Conservation (phyloP, 2,888 invertebrate species). For the Drosophila aldrichi region DNA sequence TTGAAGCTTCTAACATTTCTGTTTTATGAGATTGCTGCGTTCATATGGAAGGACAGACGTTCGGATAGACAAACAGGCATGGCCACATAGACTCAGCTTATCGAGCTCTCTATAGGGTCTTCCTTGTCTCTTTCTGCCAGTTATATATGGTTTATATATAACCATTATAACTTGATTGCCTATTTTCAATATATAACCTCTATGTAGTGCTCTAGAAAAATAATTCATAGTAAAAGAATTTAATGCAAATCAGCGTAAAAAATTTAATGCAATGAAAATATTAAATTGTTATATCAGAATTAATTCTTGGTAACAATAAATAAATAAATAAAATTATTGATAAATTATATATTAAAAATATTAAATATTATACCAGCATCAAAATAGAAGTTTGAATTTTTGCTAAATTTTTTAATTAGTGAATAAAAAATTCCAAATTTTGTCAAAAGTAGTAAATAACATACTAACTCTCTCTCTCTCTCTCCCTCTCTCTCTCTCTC, state of each 20-base stretch:
- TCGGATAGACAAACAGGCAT: no score
- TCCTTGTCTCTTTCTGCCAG: no score
- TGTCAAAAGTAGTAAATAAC: constrained; percentile 40
- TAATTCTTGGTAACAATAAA: no score
- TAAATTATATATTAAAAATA: not conserved
- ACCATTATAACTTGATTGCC: no score
- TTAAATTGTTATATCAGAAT: no score
- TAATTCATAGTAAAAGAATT: no score
- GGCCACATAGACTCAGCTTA: not conserved
- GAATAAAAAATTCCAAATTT: constrained; percentile 23
- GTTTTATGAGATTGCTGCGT: no score
- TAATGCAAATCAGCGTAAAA: not conserved
- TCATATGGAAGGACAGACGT: no score
- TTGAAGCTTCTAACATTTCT: no score
- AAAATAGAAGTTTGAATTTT: not conserved
- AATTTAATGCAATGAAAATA: not conserved
- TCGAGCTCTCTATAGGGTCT: not conserved
- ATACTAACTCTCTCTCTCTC: not conserved
- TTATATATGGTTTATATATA: no score
- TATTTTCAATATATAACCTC: no score
- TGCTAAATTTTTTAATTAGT: not conserved
- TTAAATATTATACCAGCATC: not conserved
- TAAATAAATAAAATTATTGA: no score
- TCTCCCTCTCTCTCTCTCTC: not conserved
- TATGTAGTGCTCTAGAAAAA: not conserved